These are phyloP conservation scores for Melanotaenia duboulayi DNA, from an alignment of 2,113 vertebrate species.

Conservation along the genomic window DNA sequence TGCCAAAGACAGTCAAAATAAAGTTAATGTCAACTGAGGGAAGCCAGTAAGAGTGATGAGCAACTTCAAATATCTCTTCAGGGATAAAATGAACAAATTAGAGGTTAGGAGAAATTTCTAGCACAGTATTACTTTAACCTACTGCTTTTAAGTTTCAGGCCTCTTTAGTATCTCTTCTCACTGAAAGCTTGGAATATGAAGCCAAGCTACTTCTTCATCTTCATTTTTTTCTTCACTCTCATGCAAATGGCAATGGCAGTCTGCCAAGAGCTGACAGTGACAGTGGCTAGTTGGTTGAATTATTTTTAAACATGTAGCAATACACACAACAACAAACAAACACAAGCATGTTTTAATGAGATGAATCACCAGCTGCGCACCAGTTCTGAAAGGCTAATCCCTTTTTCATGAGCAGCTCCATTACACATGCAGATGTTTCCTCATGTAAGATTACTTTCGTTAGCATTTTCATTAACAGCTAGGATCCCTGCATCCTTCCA, in stretches of 20 bases:
- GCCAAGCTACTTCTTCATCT: too few relatives aligned
- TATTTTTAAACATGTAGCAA: conserved; percentile 67
- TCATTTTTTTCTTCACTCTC: conserved; percentile 37
- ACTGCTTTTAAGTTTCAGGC: conserved; percentile 22
- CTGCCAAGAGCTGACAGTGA: conserved; percentile 67
- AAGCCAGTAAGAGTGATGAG: conserved; percentile 20
- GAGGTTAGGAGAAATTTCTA: neutral
- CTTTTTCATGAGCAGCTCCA: conserved; percentile 58
- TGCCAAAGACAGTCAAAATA: neutral
- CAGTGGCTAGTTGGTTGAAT: conserved; percentile 66
- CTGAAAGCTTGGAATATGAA: too few relatives aligned
- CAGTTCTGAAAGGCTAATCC: conserved; percentile 48
- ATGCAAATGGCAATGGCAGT: conserved; percentile 44
- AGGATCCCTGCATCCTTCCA: conserved; percentile 19
- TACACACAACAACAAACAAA: conserved; percentile 57
- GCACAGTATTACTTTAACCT: neutral
- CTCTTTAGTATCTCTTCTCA: conserved; percentile 12
- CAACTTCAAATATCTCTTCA: conserved; percentile 16
- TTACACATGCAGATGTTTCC: conserved; percentile 67
- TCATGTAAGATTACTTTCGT: conserved; percentile 45
- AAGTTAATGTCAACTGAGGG: conserved; percentile 22
- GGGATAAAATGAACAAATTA: neutral
- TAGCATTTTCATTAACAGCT: conserved; percentile 37
- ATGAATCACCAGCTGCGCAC: conserved; percentile 43
- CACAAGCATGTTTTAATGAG: conserved; percentile 62